Evolutionary conservation across 2,888 invertebrate genomes (phyloP).

Genomic region (Coleophora deauratella): DNA sequence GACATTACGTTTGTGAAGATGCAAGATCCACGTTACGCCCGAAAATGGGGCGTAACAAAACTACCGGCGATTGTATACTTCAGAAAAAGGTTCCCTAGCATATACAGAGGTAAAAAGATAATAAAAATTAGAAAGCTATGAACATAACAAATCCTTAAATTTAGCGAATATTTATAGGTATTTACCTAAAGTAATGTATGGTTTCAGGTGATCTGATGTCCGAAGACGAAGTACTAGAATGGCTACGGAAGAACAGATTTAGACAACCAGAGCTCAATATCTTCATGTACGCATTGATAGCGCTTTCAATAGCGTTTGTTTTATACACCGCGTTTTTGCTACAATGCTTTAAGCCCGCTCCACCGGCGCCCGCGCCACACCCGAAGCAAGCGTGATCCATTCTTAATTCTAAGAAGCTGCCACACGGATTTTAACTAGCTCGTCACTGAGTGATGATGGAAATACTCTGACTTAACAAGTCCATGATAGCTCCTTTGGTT

Average conservation of each 20-base stretch:
- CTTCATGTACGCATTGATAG: slow-evolving; percentile 94
- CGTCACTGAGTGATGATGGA: slow-evolving; percentile 1
- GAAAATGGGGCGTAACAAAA: slow-evolving; percentile 95
- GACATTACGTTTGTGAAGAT: slow-evolving; percentile 97
- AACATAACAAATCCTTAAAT: no score
- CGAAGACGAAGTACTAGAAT: slow-evolving; percentile 91
- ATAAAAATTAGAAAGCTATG: neutral
- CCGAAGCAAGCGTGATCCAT: slow-evolving; percentile 78
- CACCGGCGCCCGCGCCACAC: slow-evolving; percentile 76
- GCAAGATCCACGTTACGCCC: slow-evolving; percentile 91
- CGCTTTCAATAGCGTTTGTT: slow-evolving; percentile 88
- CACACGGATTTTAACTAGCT: slow-evolving; percentile 10
- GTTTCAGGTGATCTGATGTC: slow-evolving; percentile 85
- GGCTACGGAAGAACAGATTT: slow-evolving; percentile 94
- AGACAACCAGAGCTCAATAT: slow-evolving; percentile 93
- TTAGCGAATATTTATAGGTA: no score
- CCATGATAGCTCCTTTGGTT: slow-evolving; percentile 23
- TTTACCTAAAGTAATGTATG: neutral
- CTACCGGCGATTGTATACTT: slow-evolving; percentile 94
- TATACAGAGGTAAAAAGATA: slow-evolving; percentile 82
- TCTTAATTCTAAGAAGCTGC: neutral
- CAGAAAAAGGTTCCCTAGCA: slow-evolving; percentile 92
- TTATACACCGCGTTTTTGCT: slow-evolving; percentile 93
- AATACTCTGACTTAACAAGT: slow-evolving; percentile 22
- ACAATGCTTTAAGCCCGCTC: slow-evolving; percentile 88